These are phyloP conservation scores for Lycodopsis pacificus DNA, from an alignment of 2,797 vertebrate species.

Conservation along the genomic window DNA sequence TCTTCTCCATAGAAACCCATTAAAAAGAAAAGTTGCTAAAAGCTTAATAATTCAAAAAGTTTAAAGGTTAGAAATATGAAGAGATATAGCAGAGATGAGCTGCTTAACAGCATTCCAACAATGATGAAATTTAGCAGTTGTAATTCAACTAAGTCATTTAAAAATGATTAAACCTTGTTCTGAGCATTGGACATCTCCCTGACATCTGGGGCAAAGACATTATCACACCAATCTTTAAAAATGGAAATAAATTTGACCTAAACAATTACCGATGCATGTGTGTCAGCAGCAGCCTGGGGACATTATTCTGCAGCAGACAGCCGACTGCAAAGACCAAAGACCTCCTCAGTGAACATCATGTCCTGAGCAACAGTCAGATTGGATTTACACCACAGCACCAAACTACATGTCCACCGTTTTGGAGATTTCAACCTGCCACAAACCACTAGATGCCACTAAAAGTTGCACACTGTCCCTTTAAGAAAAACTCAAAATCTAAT, in stretches of 20 bases:
- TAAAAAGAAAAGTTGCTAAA: no score
- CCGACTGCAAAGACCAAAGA: not conserved
- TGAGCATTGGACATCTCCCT: not conserved
- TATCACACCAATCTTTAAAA: not conserved
- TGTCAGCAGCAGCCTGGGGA: slow-evolving; percentile 1
- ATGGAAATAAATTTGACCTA: not conserved
- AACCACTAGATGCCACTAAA: not conserved
- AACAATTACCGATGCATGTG: not conserved
- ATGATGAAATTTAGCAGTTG: not conserved
- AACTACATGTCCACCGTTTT: not conserved
- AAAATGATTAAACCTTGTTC: not conserved
- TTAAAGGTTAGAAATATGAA: no score
- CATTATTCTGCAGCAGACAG: not conserved
- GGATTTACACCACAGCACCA: not conserved
- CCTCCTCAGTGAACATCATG: slow-evolving; percentile 4
- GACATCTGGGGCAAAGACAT: not conserved
- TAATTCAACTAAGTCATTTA: not conserved
- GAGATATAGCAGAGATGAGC: no score
- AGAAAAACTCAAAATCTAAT: not conserved
- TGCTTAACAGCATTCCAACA: no score
- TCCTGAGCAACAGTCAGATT: not conserved
- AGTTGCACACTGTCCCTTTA: not conserved
- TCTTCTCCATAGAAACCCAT: no score
- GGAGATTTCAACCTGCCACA: no score
- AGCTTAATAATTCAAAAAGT: no score